A percentile compares a stretch with the other conserved stretches of the same genome.
Evolutionary conservation across 1,140 invertebrate species (phyloP).

Genomic region (Bombus pyrosoma): DNA sequence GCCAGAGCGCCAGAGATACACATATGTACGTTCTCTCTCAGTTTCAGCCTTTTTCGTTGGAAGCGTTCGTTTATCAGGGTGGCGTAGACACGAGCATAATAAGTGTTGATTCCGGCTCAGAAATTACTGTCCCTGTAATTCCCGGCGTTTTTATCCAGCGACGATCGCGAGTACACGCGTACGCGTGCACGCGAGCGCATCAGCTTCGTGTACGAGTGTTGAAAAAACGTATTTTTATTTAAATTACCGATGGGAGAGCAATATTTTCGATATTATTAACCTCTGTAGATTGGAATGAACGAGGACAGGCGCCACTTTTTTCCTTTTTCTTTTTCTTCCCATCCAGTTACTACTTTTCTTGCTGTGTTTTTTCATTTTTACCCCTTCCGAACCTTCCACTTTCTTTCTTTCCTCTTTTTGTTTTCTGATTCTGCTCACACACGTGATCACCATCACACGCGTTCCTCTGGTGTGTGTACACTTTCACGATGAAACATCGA

Average conservation of each 20-base stretch:
- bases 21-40: background rate
- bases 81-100: constrained; percentile 40
- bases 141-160: background rate
- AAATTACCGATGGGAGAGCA: constrained; percentile 44
- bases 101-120: constrained; percentile 49
- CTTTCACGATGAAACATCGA: background rate
- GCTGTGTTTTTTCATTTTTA: background rate
- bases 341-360: constrained; percentile 1
- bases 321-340: background rate
- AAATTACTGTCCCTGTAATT: constrained; percentile 44
- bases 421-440: constrained; percentile 1
- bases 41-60: background rate
- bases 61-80: constrained; percentile 23
- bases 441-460: background rate
- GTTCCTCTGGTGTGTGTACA: background rate
- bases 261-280: constrained; percentile 52
- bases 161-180: background rate
- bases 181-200: background rate
- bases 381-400: background rate
- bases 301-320: constrained; percentile 3
- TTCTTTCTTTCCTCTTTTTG: background rate
- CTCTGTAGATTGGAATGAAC: constrained; percentile 39
- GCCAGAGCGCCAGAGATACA: background rate
- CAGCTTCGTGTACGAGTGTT: background rate
- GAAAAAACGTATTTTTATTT: constrained; percentile 38